Percentiles rank a stretch among this genome's conserved stretches.
Conservation (phyloP, 2,888 invertebrate species). For the Callyntrura sp. region DNA sequence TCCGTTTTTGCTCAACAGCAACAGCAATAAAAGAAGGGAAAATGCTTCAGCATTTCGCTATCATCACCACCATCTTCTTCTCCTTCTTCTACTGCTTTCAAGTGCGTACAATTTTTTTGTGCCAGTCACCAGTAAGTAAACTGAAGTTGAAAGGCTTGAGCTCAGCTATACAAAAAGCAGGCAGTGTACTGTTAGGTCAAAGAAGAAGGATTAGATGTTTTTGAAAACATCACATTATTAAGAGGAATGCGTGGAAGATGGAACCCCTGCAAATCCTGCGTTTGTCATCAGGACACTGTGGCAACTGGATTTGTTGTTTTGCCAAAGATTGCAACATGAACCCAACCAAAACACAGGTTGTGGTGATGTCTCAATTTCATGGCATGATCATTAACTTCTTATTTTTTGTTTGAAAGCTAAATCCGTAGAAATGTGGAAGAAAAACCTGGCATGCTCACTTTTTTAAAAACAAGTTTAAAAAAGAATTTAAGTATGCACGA, state of each 20-base stretch:
- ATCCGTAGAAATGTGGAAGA: not conserved
- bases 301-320: not conserved
- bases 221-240: not conserved
- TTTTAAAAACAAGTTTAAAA: no score
- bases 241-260: not conserved
- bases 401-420: not conserved
- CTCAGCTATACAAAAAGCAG: not conserved
- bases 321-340: not conserved
- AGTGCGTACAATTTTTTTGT: not conserved
- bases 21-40: not conserved
- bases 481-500: no score
- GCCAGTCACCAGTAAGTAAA: not conserved
- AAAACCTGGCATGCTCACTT: not conserved
- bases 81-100: no score
- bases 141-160: not conserved
- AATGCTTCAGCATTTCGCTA: not conserved
- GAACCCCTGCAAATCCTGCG: not conserved
- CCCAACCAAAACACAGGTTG: not conserved
- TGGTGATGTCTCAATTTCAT: not conserved
- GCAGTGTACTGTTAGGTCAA: slow-evolving; percentile 2
- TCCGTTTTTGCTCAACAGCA: not conserved
- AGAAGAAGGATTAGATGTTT: not conserved
- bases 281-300: not conserved
- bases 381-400: not conserved
- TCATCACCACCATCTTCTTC: not conserved